Conservation (phyloP, 1,140 invertebrate species). For the Drosophila insularis region DNA sequence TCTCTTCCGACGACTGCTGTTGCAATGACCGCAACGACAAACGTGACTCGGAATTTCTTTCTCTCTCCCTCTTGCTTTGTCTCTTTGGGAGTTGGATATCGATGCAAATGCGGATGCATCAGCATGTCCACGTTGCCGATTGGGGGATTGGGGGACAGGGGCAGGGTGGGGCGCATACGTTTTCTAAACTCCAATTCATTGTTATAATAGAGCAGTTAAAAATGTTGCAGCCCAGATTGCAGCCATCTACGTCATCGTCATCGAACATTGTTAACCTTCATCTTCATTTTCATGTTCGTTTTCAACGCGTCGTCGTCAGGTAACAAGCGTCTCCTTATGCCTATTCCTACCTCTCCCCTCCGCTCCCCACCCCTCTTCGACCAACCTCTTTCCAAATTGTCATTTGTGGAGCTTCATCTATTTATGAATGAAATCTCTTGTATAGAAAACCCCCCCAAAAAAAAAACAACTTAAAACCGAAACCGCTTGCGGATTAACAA, state of each 20-base stretch:
- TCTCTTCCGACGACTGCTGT: background rate
- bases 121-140: slow-evolving; percentile 11
- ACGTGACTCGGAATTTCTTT: slow-evolving; percentile 36
- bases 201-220: slow-evolving; percentile 69
- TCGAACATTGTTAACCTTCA: slow-evolving; percentile 32
- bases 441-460: background rate
- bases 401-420: slow-evolving; percentile 17
- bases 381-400: background rate
- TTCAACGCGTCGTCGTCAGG: background rate
- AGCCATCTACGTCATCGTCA: slow-evolving; percentile 26
- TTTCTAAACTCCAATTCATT: slow-evolving; percentile 26
- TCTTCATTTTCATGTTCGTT: slow-evolving; percentile 9
- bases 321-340: background rate
- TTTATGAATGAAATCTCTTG: slow-evolving; percentile 59
- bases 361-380: background rate
- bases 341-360: too few species aligned
- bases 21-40: slow-evolving; percentile 33
- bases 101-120: slow-evolving; percentile 39
- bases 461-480: slow-evolving; percentile 10
- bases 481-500: slow-evolving; percentile 34
- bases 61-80: background rate
- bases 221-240: slow-evolving; percentile 47
- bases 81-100: slow-evolving; percentile 1
- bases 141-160: too few species aligned
- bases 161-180: background rate